phyloP scores from a whole-genome alignment of 1,140 invertebrate species.

The Oncopodura yosiiana region DNA sequence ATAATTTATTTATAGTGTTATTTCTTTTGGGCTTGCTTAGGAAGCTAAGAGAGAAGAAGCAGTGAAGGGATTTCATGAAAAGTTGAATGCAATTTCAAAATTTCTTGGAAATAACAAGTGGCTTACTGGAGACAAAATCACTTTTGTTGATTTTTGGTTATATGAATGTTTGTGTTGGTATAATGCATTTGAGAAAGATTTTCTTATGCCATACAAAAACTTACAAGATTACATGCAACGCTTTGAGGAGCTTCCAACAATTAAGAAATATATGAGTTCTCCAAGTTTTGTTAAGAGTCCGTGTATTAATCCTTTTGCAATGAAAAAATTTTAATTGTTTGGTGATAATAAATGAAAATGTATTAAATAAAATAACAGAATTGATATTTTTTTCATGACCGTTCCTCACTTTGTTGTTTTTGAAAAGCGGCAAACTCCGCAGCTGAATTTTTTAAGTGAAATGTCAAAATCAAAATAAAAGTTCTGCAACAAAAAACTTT shows the following conservation, averaged over 20 bases:
- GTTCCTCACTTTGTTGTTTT: no score
- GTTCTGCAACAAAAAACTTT: no score
- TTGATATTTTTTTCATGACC: no score
- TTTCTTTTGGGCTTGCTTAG: no score
- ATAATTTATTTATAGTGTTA: no score
- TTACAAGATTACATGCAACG: constrained; percentile 1
- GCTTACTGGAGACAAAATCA: constrained; percentile 4
- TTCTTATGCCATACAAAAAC: not conserved
- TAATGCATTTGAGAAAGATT: not conserved
- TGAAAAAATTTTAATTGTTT: no score
- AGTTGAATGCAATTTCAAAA: not conserved
- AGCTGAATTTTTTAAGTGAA: no score
- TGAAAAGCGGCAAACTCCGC: no score
- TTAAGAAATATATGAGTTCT: constrained; percentile 13
- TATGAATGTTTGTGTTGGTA: constrained; percentile 12
- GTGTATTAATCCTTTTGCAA: no score
- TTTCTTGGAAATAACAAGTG: constrained; percentile 7
- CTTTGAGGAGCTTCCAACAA: constrained; percentile 4
- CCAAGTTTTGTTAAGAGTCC: constrained; percentile 9
- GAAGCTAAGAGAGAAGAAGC: not conserved
- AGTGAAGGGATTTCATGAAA: not conserved
- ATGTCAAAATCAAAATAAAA: no score
- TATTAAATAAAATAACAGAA: no score
- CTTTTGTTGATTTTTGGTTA: constrained; percentile 13
- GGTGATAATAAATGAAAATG: no score